A percentile compares a stretch with the other conserved stretches of the same genome.
These are phyloP conservation scores for Canis aureus DNA, from an alignment of 2,113 vertebrate genomes.

Conservation along the genomic window DNA sequence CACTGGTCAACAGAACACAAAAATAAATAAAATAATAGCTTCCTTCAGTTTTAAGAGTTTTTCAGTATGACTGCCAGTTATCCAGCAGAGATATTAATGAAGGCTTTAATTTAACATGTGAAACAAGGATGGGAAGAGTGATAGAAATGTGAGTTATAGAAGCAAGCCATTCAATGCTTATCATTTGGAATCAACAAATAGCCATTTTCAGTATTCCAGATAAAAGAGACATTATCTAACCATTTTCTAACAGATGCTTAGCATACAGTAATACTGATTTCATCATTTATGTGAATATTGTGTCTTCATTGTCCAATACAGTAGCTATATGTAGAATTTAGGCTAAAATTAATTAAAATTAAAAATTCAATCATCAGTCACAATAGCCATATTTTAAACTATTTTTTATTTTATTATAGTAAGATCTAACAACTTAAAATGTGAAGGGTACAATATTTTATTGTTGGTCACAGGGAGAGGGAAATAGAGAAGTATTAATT, in stretches of 20 bases:
- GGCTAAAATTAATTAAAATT: neutral
- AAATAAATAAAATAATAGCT: conserved; percentile 28
- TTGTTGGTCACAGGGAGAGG: neutral
- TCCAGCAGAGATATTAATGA: neutral
- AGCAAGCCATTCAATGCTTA: neutral
- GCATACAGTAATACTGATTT: neutral
- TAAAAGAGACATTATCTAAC: neutral
- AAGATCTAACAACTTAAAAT: neutral
- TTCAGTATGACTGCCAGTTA: neutral
- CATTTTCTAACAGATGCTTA: neutral
- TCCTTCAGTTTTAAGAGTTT: neutral
- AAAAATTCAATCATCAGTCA: neutral
- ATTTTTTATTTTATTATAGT: neutral
- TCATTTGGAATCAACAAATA: neutral
- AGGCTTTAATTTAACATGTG: neutral
- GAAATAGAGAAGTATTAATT: neutral
- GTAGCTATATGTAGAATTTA: neutral
- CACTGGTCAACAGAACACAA: neutral
- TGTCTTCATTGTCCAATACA: neutral
- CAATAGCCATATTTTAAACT: neutral
- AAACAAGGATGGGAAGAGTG: neutral
- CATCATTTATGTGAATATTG: neutral
- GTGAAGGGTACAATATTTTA: neutral
- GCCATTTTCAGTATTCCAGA: neutral
- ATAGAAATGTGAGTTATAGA: neutral